Conservation (phyloP, 2,888 invertebrate species). For the Allolobophora icterica region DNA sequence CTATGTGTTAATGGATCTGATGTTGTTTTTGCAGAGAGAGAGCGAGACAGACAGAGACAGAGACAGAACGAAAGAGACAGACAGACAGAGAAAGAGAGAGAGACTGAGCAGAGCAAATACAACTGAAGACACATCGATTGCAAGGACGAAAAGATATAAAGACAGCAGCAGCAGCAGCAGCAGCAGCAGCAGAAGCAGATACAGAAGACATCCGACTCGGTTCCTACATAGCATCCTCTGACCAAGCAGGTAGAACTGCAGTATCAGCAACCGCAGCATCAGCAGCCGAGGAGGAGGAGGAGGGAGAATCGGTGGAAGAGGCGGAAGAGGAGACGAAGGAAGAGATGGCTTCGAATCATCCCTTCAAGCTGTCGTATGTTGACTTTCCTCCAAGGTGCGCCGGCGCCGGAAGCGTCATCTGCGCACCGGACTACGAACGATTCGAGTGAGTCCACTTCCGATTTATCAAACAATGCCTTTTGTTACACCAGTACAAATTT, state of each 20-base stretch:
- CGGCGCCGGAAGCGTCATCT: conserved; percentile 49
- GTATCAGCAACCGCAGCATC: conserved; percentile 4
- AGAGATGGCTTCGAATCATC: neutral
- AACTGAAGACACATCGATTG: neutral
- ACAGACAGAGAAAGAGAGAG: neutral
- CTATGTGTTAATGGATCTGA: neutral
- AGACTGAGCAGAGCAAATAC: neutral
- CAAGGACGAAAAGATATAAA: neutral
- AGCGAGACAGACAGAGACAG: neutral
- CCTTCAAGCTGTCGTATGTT: conserved; percentile 49
- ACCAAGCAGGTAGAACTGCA: conserved; percentile 28
- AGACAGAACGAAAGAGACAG: neutral
- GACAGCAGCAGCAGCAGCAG: neutral
- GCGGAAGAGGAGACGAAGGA: neutral
- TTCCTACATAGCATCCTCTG: neutral
- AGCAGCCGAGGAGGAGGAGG: neutral
- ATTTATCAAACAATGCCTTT: neutral
- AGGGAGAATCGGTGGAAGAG: neutral
- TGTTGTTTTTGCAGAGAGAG: neutral
- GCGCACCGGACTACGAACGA: conserved; percentile 50
- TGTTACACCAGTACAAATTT: neutral
- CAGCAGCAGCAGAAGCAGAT: neutral
- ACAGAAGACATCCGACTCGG: neutral
- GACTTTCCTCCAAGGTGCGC: conserved; percentile 50
- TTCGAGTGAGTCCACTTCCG: conserved; percentile 48